These are phyloP conservation scores for Drosophila varians DNA, from an alignment of 1,140 invertebrate species.

Conservation along the genomic window DNA sequence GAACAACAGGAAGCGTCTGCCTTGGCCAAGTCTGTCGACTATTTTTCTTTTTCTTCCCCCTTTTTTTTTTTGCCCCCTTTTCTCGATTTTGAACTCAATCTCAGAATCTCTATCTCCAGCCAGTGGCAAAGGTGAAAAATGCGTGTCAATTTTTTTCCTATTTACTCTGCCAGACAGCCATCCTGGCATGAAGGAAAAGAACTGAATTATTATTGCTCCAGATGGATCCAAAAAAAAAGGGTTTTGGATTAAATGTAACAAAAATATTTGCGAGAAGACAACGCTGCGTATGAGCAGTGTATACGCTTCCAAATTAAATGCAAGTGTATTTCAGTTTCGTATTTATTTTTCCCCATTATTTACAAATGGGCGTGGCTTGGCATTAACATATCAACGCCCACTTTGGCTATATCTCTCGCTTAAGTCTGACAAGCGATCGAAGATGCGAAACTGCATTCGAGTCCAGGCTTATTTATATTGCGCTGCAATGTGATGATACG, in stretches of 20 bases:
- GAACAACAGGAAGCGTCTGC: conserved; percentile 68
- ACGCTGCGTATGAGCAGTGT: no score
- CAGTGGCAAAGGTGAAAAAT: conserved; percentile 55
- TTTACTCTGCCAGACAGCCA: conserved; percentile 16
- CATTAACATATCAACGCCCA: conserved; percentile 46
- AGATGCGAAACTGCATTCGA: conserved; percentile 56
- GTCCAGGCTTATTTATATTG: conserved; percentile 64
- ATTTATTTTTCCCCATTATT: conserved; percentile 2
- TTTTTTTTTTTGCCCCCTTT: neutral
- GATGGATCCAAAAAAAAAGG: neutral
- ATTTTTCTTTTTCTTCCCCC: neutral
- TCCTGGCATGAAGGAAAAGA: neutral
- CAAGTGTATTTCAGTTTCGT: neutral
- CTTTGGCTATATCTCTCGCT: conserved; percentile 38
- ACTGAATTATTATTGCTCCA: conserved; percentile 21
- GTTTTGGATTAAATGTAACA: neutral
- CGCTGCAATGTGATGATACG: conserved; percentile 22
- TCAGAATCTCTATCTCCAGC: conserved; percentile 1
- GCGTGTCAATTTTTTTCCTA: conserved; percentile 55
- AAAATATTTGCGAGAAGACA: neutral
- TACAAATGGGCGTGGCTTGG: conserved; percentile 3
- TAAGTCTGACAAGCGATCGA: conserved; percentile 63
- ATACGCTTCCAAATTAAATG: neutral
- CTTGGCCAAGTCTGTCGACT: conserved; percentile 1
- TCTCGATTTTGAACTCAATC: neutral